Evolutionary conservation across 2,113 vertebrate genomes (phyloP).

Genomic region (Muntiacus reevesi): DNA sequence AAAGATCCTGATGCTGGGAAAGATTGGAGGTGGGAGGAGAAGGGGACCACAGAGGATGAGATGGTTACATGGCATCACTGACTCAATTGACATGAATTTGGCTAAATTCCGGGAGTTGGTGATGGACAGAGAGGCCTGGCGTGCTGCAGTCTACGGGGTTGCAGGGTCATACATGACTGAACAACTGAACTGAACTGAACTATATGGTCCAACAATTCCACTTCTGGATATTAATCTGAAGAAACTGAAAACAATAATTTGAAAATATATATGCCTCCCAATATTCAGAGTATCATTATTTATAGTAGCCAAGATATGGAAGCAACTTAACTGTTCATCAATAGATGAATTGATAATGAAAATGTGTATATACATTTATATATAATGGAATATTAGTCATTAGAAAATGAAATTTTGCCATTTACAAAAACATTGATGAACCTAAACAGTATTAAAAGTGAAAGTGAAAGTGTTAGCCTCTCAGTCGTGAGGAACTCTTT

Average conservation of each 20-base stretch:
- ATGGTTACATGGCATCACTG: background rate
- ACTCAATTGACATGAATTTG: background rate
- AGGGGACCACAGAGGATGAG: accelerated
- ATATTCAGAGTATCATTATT: background rate
- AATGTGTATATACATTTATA: background rate
- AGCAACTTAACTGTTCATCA: background rate
- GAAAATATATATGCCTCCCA: background rate
- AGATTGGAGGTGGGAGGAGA: background rate
- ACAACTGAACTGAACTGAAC: background rate
- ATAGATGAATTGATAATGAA: background rate
- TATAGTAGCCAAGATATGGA: background rate
- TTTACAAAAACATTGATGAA: background rate
- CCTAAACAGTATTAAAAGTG: background rate
- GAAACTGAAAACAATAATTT: background rate
- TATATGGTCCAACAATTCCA: background rate
- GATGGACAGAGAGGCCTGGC: background rate
- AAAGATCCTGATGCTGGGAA: background rate
- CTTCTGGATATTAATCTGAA: background rate
- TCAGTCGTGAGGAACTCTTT: background rate
- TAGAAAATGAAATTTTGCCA: background rate
- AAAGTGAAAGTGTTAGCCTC: background rate
- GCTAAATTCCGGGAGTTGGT: background rate
- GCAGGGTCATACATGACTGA: background rate
- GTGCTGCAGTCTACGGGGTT: background rate
- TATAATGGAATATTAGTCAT: background rate